phyloP scores from a whole-genome alignment of 2,113 vertebrate genomes.

The Xenopus borealis region DNA sequence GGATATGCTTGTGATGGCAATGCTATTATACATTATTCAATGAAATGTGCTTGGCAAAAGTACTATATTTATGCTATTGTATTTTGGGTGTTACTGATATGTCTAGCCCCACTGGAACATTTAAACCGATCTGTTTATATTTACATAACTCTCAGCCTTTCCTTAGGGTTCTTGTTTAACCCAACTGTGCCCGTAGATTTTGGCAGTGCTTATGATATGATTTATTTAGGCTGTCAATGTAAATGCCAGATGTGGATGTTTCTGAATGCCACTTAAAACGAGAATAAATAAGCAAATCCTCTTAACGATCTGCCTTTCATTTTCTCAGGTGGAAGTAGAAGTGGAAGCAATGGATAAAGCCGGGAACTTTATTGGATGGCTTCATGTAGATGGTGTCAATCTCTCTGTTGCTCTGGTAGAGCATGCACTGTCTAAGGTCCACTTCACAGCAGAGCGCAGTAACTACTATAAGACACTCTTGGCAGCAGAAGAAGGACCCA shows the following conservation, averaged over 20 bases:
- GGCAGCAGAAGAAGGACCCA: constrained; percentile 80
- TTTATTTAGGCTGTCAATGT: neutral
- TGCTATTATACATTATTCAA: too few relatives aligned
- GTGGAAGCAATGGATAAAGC: constrained; percentile 98
- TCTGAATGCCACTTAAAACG: too few relatives aligned
- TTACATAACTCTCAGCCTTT: too few relatives aligned
- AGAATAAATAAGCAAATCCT: too few relatives aligned
- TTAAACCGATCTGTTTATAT: too few relatives aligned
- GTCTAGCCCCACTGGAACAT: too few relatives aligned
- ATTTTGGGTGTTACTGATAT: too few relatives aligned
- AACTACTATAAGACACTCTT: constrained; percentile 88
- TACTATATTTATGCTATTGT: too few relatives aligned
- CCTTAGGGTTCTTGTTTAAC: too few relatives aligned
- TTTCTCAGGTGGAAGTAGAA: constrained; percentile 88
- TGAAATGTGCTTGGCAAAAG: too few relatives aligned
- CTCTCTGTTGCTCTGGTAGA: constrained; percentile 91
- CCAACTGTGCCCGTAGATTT: too few relatives aligned
- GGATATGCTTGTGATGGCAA: too few relatives aligned
- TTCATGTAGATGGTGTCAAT: constrained; percentile 89
- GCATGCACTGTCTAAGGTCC: constrained; percentile 88
- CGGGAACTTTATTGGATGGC: constrained; percentile 97
- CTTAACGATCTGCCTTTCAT: neutral
- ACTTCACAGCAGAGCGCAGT: constrained; percentile 94
- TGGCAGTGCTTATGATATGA: neutral
- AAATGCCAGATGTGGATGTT: neutral